These are phyloP conservation scores for Sebastes flavidus DNA, from an alignment of 2,797 vertebrate genomes.

Conservation along the genomic window DNA sequence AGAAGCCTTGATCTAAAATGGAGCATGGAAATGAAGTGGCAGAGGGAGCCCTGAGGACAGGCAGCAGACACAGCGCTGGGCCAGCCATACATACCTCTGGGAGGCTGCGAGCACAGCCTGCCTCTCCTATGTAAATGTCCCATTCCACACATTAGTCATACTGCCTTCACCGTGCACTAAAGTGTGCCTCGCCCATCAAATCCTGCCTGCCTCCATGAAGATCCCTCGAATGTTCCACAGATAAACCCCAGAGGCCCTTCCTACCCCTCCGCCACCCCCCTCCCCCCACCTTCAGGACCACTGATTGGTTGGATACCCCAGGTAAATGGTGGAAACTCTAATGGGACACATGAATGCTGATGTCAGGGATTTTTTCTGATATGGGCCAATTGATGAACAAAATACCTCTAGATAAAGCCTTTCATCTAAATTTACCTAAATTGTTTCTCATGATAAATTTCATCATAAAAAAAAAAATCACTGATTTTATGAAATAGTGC, in stretches of 20 bases:
- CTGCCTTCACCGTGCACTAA: conserved; percentile 78
- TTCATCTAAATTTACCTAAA: background rate
- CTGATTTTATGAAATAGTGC: background rate
- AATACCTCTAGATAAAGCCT: conserved; percentile 28
- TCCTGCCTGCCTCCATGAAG: conserved; percentile 74
- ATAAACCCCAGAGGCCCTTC: conserved; percentile 79
- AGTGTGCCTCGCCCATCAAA: conserved; percentile 80
- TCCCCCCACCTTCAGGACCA: conserved; percentile 60
- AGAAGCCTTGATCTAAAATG: conserved; percentile 84
- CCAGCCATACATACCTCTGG: conserved; percentile 79
- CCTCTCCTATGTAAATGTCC: conserved; percentile 84
- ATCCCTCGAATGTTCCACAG: conserved; percentile 77
- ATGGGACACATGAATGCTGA: conserved; percentile 68
- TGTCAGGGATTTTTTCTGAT: conserved; percentile 65
- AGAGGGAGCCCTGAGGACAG: conserved; percentile 81
- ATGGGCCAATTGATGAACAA: conserved; percentile 49
- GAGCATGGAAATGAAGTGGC: conserved; percentile 85
- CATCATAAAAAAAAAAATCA: background rate
- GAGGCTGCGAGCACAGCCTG: conserved; percentile 74
- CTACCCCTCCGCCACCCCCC: conserved; percentile 49
- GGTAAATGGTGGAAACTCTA: conserved; percentile 72
- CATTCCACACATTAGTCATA: conserved; percentile 83
- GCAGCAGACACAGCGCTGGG: conserved; percentile 75
- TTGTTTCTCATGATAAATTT: conserved; percentile 1
- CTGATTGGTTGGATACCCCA: conserved; percentile 76